Conservation (phyloP, 35 echinoderm and acorn worm species). For the Stichopus chloronotus region DNA sequence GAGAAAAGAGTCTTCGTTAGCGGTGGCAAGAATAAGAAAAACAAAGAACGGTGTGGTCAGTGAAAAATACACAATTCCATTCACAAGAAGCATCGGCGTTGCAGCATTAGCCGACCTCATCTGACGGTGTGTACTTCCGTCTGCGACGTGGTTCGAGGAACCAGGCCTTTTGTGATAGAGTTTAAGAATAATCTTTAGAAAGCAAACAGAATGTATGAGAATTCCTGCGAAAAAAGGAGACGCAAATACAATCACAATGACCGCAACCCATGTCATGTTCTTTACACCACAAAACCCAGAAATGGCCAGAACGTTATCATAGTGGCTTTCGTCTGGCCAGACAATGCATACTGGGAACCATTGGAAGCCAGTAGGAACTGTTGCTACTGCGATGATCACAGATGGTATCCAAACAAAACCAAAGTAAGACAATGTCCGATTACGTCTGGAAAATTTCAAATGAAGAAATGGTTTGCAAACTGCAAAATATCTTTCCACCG, state of each 20-base stretch:
- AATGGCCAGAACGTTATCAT: too few relatives aligned
- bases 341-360: constrained; percentile 14
- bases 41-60: too few relatives aligned
- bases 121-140: neutral
- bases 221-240: constrained; percentile 63
- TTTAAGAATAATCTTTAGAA: too few relatives aligned
- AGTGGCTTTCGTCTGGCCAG: neutral
- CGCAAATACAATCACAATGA: constrained; percentile 5
- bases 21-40: too few relatives aligned
- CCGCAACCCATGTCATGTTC: constrained; percentile 29
- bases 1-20: too few relatives aligned
- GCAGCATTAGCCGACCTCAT: constrained; percentile 51
- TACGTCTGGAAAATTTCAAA: constrained; percentile 12
- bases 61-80: constrained; percentile 64
- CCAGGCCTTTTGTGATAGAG: too few relatives aligned
- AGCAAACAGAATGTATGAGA: neutral
- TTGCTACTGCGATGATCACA: constrained; percentile 23
- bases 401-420: constrained; percentile 50
- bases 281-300: neutral
- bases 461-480: constrained; percentile 68
- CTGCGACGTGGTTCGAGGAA: neutral
- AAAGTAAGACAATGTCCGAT: constrained; percentile 37
- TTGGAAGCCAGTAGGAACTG: constrained; percentile 49
- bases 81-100: constrained; percentile 70
- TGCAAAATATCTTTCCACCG: constrained; percentile 69